These are phyloP conservation scores for Elmis aenea DNA, from an alignment of 2,888 invertebrate genomes.

Conservation along the genomic window DNA sequence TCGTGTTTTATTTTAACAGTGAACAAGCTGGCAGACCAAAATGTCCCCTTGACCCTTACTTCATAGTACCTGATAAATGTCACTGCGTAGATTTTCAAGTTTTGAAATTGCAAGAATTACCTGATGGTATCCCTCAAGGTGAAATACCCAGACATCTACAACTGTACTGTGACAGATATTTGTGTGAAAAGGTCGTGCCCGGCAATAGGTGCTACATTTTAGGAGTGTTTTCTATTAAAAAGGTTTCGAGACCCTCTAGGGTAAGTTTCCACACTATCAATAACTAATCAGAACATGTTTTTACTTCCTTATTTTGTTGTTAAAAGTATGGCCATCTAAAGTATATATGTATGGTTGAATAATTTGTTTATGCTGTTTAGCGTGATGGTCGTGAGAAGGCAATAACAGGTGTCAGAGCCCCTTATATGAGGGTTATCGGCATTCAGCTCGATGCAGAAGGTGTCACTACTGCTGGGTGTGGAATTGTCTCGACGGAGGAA, in stretches of 20 bases:
- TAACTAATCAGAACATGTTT: neutral
- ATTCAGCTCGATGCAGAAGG: slow-evolving; percentile 81
- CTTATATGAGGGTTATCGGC: slow-evolving; percentile 93
- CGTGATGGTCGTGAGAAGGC: slow-evolving; percentile 70
- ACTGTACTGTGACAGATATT: slow-evolving; percentile 86
- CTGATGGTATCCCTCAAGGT: slow-evolving; percentile 92
- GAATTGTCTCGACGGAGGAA: slow-evolving; percentile 61
- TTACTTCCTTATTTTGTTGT: too few relatives aligned
- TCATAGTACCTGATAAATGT: slow-evolving; percentile 97
- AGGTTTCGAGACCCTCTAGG: slow-evolving; percentile 60
- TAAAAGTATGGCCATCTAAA: too few relatives aligned
- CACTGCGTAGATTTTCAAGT: slow-evolving; percentile 97
- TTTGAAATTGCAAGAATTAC: slow-evolving; percentile 93
- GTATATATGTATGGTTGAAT: too few relatives aligned
- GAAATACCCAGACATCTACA: slow-evolving; percentile 97
- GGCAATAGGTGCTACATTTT: slow-evolving; percentile 91
- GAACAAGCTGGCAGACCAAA: slow-evolving; percentile 89
- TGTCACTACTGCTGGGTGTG: slow-evolving; percentile 58
- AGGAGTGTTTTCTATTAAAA: slow-evolving; percentile 96
- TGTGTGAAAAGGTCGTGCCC: slow-evolving; percentile 94
- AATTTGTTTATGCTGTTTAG: slow-evolving; percentile 41
- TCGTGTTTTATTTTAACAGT: slow-evolving; percentile 52
- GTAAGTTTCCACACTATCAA: slow-evolving; percentile 46
- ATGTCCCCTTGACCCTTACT: slow-evolving; percentile 96
- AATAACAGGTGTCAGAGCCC: slow-evolving; percentile 85